Conservation (phyloP, 2,888 invertebrate genomes). For the Drosophila suboccidentalis region DNA sequence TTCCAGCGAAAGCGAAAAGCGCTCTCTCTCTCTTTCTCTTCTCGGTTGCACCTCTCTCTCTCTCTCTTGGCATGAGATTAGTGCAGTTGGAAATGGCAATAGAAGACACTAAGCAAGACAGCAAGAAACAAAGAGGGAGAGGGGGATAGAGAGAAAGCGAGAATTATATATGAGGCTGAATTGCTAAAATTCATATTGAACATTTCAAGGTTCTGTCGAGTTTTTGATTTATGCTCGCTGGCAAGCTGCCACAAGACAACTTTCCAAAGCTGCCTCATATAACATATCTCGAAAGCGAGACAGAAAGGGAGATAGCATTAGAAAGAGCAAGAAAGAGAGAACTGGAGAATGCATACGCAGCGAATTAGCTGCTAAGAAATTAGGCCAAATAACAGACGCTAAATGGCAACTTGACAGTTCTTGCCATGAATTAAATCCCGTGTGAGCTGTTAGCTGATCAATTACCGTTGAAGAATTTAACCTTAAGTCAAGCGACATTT, state of each 20-base stretch:
- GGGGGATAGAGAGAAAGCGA: background rate
- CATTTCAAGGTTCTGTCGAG: constrained; percentile 62
- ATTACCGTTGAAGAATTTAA: background rate
- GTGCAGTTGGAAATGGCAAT: constrained; percentile 47
- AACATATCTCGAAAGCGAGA: background rate
- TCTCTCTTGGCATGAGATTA: constrained; percentile 53
- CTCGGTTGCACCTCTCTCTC: constrained; percentile 20
- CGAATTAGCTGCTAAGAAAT: constrained; percentile 26
- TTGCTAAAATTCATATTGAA: constrained; percentile 58
- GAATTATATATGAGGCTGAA: constrained; percentile 12
- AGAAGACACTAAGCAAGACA: constrained; percentile 5
- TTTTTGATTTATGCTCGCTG: constrained; percentile 60
- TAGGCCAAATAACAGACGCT: constrained; percentile 18
- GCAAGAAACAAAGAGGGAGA: background rate
- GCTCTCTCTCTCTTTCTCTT: background rate
- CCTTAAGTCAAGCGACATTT: background rate
- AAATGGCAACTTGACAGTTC: constrained; percentile 22
- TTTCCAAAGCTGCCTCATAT: constrained; percentile 22
- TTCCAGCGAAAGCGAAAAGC: constrained; percentile 66
- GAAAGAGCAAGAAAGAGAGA: background rate
- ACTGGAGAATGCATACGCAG: background rate
- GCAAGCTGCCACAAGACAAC: constrained; percentile 46
- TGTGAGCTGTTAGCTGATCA: no score
- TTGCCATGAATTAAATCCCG: constrained; percentile 9
- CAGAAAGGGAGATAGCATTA: background rate